Percentiles rank a stretch among this genome's conserved stretches.
These are phyloP conservation scores for Piezodorus guildinii DNA, from an alignment of 1,140 invertebrate genomes.

Conservation along the genomic window DNA sequence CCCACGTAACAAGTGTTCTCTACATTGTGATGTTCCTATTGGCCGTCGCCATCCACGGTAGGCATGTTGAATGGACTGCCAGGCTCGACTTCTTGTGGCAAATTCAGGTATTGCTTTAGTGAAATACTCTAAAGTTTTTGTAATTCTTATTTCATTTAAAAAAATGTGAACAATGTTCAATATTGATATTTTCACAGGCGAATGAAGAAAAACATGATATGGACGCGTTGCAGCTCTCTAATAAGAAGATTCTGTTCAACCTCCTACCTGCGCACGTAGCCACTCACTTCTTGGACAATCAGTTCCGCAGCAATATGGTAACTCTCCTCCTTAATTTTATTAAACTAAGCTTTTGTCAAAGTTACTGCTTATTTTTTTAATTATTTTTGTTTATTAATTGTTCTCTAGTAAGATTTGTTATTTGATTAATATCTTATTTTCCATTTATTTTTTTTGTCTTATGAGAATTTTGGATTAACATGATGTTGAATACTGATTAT, in stretches of 20 bases:
- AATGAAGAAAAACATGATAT: constrained; percentile 83
- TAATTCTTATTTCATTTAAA: no score
- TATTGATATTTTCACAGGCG: constrained; percentile 52
- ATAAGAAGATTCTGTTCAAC: constrained; percentile 82
- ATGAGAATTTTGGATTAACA: no score
- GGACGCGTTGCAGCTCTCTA: constrained; percentile 78
- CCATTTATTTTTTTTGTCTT: no score
- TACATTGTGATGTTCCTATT: constrained; percentile 70
- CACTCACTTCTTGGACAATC: constrained; percentile 81
- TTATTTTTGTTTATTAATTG: background rate
- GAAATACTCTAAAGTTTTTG: no score
- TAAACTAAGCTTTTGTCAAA: background rate
- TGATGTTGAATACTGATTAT: no score
- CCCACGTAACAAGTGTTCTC: constrained; percentile 50
- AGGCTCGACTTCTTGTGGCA: constrained; percentile 80
- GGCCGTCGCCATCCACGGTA: constrained; percentile 66
- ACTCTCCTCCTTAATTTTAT: constrained; percentile 26
- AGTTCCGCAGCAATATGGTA: constrained; percentile 79
- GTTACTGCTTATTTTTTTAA: background rate
- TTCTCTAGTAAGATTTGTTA: no score
- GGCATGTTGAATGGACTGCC: constrained; percentile 76
- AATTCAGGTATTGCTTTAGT: constrained; percentile 39
- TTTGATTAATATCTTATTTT: no score
- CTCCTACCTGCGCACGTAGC: constrained; percentile 86
- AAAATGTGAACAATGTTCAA: no score